These are phyloP conservation scores for Mythimna pallens DNA, from an alignment of 2,888 invertebrate species.

Conservation along the genomic window DNA sequence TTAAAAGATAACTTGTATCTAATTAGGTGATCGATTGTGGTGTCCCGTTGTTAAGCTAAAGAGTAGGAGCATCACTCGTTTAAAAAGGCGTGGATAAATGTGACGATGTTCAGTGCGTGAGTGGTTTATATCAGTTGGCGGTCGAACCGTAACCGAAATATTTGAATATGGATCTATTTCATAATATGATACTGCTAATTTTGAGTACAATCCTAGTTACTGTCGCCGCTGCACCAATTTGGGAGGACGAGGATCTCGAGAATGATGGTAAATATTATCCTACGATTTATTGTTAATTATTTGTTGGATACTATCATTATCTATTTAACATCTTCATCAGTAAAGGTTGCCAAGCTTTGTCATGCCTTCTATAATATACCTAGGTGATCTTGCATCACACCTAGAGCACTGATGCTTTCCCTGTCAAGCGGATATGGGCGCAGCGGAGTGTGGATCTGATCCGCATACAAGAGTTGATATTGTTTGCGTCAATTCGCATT, in stretches of 20 bases:
- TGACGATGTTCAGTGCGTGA: constrained; percentile 60
- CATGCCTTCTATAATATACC: not conserved
- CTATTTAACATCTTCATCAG: not conserved
- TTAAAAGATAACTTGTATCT: constrained; percentile 78
- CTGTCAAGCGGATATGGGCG: constrained; percentile 42
- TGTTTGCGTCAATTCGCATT: constrained; percentile 8
- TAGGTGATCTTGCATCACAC: constrained; percentile 7
- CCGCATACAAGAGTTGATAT: constrained; percentile 20
- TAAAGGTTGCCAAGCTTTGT: not conserved
- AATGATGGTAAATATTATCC: constrained; percentile 50
- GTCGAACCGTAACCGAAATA: constrained; percentile 23
- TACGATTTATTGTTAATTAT: not conserved
- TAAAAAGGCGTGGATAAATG: constrained; percentile 67
- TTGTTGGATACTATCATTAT: not conserved
- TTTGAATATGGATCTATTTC: constrained; percentile 41
- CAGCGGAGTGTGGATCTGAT: constrained; percentile 31
- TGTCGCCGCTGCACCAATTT: constrained; percentile 68
- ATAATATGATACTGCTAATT: constrained; percentile 40
- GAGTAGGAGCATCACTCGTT: constrained; percentile 53
- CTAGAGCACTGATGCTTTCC: constrained; percentile 33
- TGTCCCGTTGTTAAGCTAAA: constrained; percentile 71
- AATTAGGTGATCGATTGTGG: constrained; percentile 81
- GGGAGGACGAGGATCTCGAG: constrained; percentile 59
- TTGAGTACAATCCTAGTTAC: constrained; percentile 57
- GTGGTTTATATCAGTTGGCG: constrained; percentile 56